These are phyloP conservation scores for Encarsia formosa DNA, from an alignment of 2,888 invertebrate species.

Conservation along the genomic window DNA sequence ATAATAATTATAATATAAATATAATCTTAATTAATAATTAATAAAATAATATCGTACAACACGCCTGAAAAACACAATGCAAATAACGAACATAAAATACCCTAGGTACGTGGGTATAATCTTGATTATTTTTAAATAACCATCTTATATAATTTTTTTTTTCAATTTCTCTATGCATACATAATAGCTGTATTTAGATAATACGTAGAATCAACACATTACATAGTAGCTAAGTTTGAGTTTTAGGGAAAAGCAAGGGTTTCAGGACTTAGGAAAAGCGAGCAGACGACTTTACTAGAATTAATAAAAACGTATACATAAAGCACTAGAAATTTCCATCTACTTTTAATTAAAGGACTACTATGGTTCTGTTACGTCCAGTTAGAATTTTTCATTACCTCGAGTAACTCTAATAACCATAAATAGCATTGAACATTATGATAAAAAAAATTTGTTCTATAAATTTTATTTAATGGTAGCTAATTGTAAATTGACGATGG, in stretches of 20 bases:
- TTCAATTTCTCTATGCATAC: conserved; percentile 23
- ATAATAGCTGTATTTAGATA: conserved; percentile 22
- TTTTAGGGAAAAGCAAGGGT: too few relatives aligned
- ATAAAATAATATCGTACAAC: conserved; percentile 31
- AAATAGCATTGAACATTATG: too few relatives aligned
- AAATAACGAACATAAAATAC: conserved; percentile 12
- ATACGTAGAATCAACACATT: conserved; percentile 25
- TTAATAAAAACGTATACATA: conserved; percentile 35
- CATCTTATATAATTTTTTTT: too few relatives aligned
- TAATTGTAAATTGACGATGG: too few relatives aligned
- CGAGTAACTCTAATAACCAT: too few relatives aligned
- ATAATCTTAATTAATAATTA: conserved; percentile 16
- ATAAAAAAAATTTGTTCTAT: too few relatives aligned
- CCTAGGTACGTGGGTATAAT: conserved; percentile 26
- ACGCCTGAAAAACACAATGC: conserved; percentile 28
- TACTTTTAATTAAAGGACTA: conserved; percentile 24
- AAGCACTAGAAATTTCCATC: conserved; percentile 34
- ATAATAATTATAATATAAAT: conserved; percentile 11
- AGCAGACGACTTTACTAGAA: conserved; percentile 39
- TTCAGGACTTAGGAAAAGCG: conserved; percentile 26
- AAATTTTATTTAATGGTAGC: too few relatives aligned
- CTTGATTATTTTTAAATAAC: conserved; percentile 7
- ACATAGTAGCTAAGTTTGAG: too few relatives aligned
- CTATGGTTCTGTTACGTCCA: too few relatives aligned
- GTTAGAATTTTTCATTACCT: too few relatives aligned